Evolutionary conservation across 2,797 vertebrate genomes (phyloP), one percentile per base, ranked within the genome.

Genomic region (Enteromius treurensis): DNA sequence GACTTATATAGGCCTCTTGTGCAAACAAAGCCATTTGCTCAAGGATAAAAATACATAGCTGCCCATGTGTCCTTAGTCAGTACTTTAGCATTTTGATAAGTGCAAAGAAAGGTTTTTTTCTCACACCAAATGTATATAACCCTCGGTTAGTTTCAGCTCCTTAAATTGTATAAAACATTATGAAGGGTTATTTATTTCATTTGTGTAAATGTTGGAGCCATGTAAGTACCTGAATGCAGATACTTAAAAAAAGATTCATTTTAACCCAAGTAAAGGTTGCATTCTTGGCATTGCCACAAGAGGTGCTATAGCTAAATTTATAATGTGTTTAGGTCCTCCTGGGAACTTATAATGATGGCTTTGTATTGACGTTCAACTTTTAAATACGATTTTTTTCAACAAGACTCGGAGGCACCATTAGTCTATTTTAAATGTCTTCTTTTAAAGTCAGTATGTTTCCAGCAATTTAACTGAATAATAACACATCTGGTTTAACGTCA

Each of bases 21-120:
- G 65, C 81, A 86, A 89, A 90, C 81, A 83, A 82, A 84, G 79
- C 37, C 84, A 85, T 85, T 74, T 53, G 64, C 79, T 87, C 23
- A 79, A 73, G 60, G 74, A 77, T 68, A 87, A 42, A 84, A 88
- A 84, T 64, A 73, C 81, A 88, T 68, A 47, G 47, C 11, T 75
- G 80, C 75, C 77, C 75, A 83, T 77, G 23, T 55, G 34, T 62
- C 37, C 69, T 49, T 71, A 67, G 58, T 45, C n/a, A 45, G 64
- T 73, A 23, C 51, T 58, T 62, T 71, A 83, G 82, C 51, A 60
- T 15, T 37, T 45, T 34, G 29, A 23, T 14, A 10, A 32, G 37
- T 62, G 49, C 14, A 64, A 40, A 37, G 11, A 0, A 37, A 79
- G 10, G 6, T 11, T 64, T 51, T 55, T 64, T 42, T 69, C 13